These are phyloP conservation scores for Lycorma delicatula DNA, from an alignment of 1,140 invertebrate species.

Conservation along the genomic window DNA sequence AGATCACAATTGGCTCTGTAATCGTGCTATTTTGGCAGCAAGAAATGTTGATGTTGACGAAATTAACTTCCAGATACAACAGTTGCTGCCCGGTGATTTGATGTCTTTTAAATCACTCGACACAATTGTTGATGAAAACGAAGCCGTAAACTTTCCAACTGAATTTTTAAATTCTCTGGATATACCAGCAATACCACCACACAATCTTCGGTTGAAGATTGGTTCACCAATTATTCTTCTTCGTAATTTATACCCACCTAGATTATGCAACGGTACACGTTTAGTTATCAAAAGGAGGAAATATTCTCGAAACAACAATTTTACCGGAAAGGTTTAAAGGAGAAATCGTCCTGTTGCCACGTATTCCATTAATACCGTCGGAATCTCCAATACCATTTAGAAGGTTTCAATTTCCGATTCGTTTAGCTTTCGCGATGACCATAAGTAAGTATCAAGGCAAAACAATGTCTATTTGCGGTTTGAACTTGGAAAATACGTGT, in stretches of 20 bases:
- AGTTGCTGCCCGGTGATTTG: conserved; percentile 19
- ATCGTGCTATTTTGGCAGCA: conserved; percentile 35
- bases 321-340: no score
- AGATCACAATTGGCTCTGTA: conserved; percentile 36
- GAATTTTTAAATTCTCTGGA: conserved; percentile 37
- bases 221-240: conserved; percentile 35
- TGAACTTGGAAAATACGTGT: no score
- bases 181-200: conserved; percentile 35
- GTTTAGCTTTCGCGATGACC: no score
- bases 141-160: conserved; percentile 36
- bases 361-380: no score
- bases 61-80: conserved; percentile 30
- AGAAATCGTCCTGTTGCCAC: no score
- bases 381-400: no score
- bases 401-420: no score
- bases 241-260: conserved; percentile 31
- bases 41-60: conserved; percentile 37
- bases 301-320: no score
- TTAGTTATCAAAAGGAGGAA: no score
- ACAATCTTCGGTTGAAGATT: conserved; percentile 31
- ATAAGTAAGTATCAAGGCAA: no score
- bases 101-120: conserved; percentile 36
- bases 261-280: conserved; percentile 20
- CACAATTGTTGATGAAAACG: conserved; percentile 32
- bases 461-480: no score